phyloP scores from a whole-genome alignment of 2,797 vertebrate species.

The Tadarida brasiliensis region DNA sequence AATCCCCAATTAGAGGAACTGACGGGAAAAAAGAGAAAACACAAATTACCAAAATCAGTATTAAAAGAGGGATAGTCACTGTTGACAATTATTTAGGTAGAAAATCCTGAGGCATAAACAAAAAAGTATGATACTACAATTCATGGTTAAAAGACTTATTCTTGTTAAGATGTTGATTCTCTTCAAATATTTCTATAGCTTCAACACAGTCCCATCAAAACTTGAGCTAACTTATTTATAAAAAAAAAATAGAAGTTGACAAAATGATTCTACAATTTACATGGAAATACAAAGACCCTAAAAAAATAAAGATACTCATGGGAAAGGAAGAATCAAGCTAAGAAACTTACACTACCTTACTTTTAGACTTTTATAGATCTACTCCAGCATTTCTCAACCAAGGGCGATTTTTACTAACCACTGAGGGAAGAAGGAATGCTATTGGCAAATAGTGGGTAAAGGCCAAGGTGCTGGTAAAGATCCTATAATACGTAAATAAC shows the following conservation, averaged over 20 bases:
- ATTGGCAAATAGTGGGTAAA: not conserved
- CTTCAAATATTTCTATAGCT: not conserved
- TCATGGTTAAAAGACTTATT: not conserved
- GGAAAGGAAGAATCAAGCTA: not conserved
- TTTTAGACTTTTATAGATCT: not conserved
- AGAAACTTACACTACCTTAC: not conserved
- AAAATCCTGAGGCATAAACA: conserved; percentile 1
- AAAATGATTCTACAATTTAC: conserved; percentile 9
- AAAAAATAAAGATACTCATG: not conserved
- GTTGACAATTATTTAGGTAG: not conserved
- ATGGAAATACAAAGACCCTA: not conserved
- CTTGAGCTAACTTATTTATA: not conserved
- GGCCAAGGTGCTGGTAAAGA: not conserved
- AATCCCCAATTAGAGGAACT: not conserved
- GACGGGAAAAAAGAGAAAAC: not conserved
- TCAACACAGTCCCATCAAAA: conserved; percentile 9
- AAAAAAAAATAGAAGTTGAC: conserved; percentile 8
- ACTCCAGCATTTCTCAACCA: not conserved
- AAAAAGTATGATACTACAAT: not conserved
- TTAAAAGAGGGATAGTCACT: not conserved
- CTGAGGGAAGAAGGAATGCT: not conserved
- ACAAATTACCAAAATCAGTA: conserved; percentile 20
- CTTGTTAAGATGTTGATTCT: not conserved
- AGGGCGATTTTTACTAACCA: not conserved
- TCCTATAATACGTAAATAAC: not conserved